Percentiles rank a stretch among this genome's conserved stretches.
phyloP scores from a whole-genome alignment of 1,140 invertebrate species.

The Drosophila navojoa region DNA sequence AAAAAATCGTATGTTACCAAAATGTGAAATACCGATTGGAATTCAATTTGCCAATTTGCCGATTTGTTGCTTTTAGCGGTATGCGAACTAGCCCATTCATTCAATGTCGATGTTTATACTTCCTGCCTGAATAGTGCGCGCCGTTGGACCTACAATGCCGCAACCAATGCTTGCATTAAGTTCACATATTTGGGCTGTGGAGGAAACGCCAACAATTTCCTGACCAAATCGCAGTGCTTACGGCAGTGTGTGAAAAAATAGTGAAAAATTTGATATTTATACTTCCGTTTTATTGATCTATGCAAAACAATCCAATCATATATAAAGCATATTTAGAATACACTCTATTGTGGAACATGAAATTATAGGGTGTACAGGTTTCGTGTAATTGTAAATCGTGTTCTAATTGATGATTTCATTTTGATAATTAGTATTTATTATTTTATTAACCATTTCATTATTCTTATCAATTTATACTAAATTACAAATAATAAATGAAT shows the following conservation, averaged over 20 bases:
- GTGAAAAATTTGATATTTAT: not conserved
- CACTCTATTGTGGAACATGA: too few species aligned
- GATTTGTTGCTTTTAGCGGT: constrained; percentile 16
- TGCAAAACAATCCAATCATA: too few species aligned
- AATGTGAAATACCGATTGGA: not conserved
- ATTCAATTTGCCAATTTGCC: not conserved
- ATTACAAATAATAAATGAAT: too few species aligned
- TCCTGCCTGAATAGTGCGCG: too few species aligned
- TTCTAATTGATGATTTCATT: too few species aligned
- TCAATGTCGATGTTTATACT: constrained; percentile 24
- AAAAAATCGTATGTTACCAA: not conserved
- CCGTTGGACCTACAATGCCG: constrained; percentile 86
- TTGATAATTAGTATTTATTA: too few species aligned
- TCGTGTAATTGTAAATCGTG: too few species aligned
- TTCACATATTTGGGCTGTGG: constrained; percentile 92
- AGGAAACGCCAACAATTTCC: constrained; percentile 90
- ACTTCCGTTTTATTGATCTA: too few species aligned
- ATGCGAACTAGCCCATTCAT: constrained; percentile 44
- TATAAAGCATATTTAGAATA: not conserved
- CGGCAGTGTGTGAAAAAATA: not conserved
- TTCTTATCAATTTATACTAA: too few species aligned
- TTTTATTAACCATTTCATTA: too few species aligned
- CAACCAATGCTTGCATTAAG: constrained; percentile 89
- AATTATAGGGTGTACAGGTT: too few species aligned
- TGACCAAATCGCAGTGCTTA: not conserved